These are phyloP conservation scores for Monarcha castaneiventris DNA, from an alignment of 2,113 vertebrate species.

Conservation along the genomic window DNA sequence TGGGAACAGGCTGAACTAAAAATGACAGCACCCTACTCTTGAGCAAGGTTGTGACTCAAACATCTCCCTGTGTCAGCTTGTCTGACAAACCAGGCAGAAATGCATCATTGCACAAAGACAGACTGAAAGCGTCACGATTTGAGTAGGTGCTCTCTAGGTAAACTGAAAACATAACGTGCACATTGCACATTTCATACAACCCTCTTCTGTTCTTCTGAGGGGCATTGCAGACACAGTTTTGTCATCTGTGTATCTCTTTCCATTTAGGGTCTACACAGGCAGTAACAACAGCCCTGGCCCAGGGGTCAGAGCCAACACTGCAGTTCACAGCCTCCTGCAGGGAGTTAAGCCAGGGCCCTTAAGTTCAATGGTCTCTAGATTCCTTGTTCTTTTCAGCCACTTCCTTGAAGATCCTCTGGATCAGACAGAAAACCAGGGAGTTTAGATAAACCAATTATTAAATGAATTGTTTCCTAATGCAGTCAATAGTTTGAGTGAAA, in stretches of 20 bases:
- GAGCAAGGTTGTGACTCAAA: background rate
- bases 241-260: background rate
- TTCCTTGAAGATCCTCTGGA: background rate
- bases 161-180: background rate
- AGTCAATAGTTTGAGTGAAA: background rate
- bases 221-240: background rate
- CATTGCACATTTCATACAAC: accelerated
- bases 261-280: background rate
- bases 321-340: background rate
- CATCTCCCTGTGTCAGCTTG: background rate
- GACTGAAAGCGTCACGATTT: background rate
- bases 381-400: background rate
- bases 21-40: background rate
- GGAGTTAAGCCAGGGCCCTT: background rate
- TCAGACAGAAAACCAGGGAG: background rate
- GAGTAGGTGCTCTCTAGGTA: background rate
- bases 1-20: background rate
- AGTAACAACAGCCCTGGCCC: background rate
- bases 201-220: background rate
- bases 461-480: background rate
- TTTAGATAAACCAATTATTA: background rate
- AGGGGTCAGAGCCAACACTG: accelerated
- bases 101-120: background rate
- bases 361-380: background rate
- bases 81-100: background rate